phyloP scores from a whole-genome alignment of 2,888 invertebrate species.

The Coecobrya sp. region DNA sequence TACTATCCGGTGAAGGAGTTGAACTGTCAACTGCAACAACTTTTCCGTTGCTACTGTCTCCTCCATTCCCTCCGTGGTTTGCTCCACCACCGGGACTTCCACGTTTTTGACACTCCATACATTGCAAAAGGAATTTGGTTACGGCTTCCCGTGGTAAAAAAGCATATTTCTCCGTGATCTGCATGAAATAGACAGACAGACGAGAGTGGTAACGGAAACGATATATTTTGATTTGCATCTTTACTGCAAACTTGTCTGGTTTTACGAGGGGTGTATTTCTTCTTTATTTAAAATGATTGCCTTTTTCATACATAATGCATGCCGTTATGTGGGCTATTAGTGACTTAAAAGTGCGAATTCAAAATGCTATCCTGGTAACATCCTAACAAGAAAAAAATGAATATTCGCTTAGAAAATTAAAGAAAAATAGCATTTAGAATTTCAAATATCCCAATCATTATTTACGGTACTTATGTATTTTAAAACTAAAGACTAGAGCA shows the following conservation, averaged over 20 bases:
- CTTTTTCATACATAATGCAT: no score
- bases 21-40: constrained; percentile 82
- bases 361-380: not conserved
- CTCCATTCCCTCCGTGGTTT: not conserved
- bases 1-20: constrained; percentile 84
- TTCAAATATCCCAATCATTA: no score
- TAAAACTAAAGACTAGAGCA: no score
- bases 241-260: not conserved
- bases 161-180: constrained; percentile 99
- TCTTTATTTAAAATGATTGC: constrained; percentile 5
- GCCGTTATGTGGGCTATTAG: no score
- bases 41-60: constrained; percentile 81
- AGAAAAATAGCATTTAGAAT: no score
- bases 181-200: constrained; percentile 86
- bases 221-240: constrained; percentile 47
- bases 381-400: not conserved
- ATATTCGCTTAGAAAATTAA: constrained; percentile 90
- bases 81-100: constrained; percentile 87
- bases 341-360: no score
- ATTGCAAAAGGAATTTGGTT: constrained; percentile 97
- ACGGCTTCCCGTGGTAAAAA: constrained; percentile 98
- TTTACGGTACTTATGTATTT: no score
- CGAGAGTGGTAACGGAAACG: constrained; percentile 20
- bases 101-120: constrained; percentile 96
- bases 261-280: not conserved